Conservation (phyloP, 2,888 invertebrate genomes). For the Endotricha flammealis region DNA sequence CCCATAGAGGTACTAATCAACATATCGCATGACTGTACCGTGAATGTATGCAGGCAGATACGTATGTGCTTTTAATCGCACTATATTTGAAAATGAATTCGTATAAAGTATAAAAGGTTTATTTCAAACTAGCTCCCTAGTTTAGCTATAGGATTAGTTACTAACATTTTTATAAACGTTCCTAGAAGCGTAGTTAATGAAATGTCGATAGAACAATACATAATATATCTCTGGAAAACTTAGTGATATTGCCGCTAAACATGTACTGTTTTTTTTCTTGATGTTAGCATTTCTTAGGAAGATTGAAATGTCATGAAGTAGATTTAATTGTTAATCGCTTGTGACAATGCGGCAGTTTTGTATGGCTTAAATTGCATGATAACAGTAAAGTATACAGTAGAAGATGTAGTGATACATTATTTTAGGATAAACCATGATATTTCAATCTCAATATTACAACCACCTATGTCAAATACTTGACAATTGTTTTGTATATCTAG, state of each 20-base stretch:
- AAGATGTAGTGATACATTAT: not conserved
- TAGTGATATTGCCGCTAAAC: too few species aligned
- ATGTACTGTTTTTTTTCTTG: too few species aligned
- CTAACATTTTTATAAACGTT: too few species aligned
- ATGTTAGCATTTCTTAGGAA: not conserved
- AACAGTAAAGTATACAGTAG: not conserved
- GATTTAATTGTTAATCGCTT: not conserved
- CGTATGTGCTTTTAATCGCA: constrained; percentile 34
- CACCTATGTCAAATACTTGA: too few species aligned
- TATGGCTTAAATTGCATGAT: constrained; percentile 8
- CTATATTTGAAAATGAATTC: too few species aligned
- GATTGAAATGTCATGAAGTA: constrained; percentile 8
- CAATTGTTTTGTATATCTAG: too few species aligned
- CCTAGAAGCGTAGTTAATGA: too few species aligned
- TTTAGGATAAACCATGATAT: constrained; percentile 4
- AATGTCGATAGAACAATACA: too few species aligned
- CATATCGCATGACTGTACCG: too few species aligned
- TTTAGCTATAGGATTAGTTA: not conserved
- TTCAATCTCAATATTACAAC: constrained; percentile 5
- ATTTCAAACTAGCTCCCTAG: not conserved
- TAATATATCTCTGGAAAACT: too few species aligned
- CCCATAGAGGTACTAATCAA: too few species aligned
- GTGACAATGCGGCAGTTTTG: not conserved
- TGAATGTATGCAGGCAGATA: constrained; percentile 30
- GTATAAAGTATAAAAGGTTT: constrained; percentile 6